phyloP scores from a whole-genome alignment of 2,888 invertebrate genomes.

The Masnerella sp. region DNA sequence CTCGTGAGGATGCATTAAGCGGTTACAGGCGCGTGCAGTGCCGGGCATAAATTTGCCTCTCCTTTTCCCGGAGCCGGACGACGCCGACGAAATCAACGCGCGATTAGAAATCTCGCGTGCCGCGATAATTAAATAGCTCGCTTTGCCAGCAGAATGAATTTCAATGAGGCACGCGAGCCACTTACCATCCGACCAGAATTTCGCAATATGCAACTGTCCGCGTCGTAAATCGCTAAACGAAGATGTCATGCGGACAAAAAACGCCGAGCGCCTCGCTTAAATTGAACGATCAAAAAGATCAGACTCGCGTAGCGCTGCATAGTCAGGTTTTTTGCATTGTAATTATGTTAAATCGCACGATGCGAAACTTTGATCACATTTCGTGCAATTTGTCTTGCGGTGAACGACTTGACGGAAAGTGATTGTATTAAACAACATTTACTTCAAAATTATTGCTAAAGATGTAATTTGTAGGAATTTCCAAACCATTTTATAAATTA shows the following conservation, averaged over 20 bases:
- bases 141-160: conserved; percentile 57
- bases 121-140: conserved; percentile 57
- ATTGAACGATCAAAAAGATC: conserved; percentile 40
- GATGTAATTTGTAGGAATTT: too few relatives aligned
- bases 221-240: conserved; percentile 43
- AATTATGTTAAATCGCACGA: conserved; percentile 22
- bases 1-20: conserved; percentile 60
- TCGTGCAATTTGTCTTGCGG: conserved; percentile 10
- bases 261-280: conserved; percentile 29
- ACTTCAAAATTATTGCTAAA: neutral
- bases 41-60: conserved; percentile 50
- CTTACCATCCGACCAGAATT: conserved; percentile 45
- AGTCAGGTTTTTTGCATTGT: conserved; percentile 18
- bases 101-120: conserved; percentile 60
- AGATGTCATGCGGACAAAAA: conserved; percentile 50
- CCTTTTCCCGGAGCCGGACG: conserved; percentile 38
- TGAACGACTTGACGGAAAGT: neutral
- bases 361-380: conserved; percentile 19
- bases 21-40: conserved; percentile 56
- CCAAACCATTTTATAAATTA: too few relatives aligned
- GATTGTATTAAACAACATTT: neutral
- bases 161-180: conserved; percentile 57
- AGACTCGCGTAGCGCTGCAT: conserved; percentile 5
- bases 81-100: conserved; percentile 49
- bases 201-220: conserved; percentile 52